Base-by-base conservation (phyloP, 2,113 vertebrate species). In the Datnioides undecimradiatus region DNA sequence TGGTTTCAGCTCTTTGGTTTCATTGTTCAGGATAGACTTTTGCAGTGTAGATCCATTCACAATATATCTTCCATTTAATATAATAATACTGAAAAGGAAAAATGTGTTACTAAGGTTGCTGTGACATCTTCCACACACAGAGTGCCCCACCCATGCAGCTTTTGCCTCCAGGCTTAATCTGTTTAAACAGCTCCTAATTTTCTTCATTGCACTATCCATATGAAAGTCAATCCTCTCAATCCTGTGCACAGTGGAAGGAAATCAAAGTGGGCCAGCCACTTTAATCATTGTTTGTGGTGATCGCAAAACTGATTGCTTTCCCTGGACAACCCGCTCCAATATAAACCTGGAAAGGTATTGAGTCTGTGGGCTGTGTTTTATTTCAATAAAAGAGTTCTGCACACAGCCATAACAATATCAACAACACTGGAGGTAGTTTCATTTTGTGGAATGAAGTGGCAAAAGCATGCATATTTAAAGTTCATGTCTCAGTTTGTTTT, bases 351-450 rank as follows among this genome's bases (percentile, higher is more conserved):
- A 55, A 48, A 51, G 3, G 7, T 55, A 16, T 29, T 36, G 12
- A 9, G 11, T 62, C 27, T 65, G 43, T 54, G 16, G 55, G 48
- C 2, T 75, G 23, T 66, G 41, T 67, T 67, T 31, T 46, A 6
- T 40, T 38, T 59, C 71, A 72, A 68, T 71, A 60, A 19, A 62
- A 59, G 9, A 48, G 27, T 2, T 58, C 17, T 67, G 48, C 41
- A 57, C 43, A 76, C 48, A 69, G 68, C 33, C 5, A 29, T 16
- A 52, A 60, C 27, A 48, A 9, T 34, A 12, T 49, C 1, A 66
- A 70, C 40, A 66, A 67, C 40, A 46, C 9, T 21, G 11, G 0
- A 71, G 49, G 21, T 51, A 14, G 40, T 51, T 25, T 65, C 0
- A 27, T 23, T 72, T 70, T 45, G 31, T 40, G 14, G 14, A 38